Conservation (phyloP, 1,140 invertebrate species). For the Andrena cerasifolii region DNA sequence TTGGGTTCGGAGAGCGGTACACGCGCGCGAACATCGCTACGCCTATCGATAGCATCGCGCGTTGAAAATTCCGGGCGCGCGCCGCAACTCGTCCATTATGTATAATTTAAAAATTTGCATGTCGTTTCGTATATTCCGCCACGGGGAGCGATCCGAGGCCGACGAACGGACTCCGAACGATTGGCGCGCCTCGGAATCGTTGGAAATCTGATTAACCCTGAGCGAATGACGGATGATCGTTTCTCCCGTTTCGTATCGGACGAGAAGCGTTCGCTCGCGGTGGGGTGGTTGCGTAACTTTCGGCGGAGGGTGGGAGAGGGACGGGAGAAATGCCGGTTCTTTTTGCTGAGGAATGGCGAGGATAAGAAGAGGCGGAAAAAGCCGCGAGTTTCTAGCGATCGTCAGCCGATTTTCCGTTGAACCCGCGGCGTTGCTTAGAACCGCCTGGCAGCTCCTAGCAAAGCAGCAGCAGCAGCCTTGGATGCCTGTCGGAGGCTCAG, state of each 20-base stretch:
- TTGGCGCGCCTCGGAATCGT: background rate
- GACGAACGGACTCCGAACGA: background rate
- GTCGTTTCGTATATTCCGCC: slow-evolving; percentile 16
- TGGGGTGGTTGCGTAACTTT: background rate
- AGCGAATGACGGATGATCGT: slow-evolving; percentile 46
- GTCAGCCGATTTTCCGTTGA: slow-evolving; percentile 13
- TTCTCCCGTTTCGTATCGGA: slow-evolving; percentile 27
- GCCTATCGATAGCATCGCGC: slow-evolving; percentile 26
- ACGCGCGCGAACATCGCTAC: background rate
- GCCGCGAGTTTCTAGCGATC: slow-evolving; percentile 1
- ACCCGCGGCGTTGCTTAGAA: slow-evolving; percentile 25
- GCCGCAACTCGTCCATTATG: slow-evolving; percentile 34
- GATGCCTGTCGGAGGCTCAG: slow-evolving; percentile 19
- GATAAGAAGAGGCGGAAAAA: background rate
- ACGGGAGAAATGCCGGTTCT: background rate
- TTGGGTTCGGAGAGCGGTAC: slow-evolving; percentile 38
- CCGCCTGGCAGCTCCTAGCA: slow-evolving; percentile 3
- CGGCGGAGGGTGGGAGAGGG: too few relatives aligned
- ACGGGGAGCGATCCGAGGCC: slow-evolving; percentile 24
- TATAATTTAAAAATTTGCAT: slow-evolving; percentile 41
- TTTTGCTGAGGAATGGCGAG: too few relatives aligned
- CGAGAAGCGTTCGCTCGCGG: background rate
- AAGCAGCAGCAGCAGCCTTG: slow-evolving; percentile 13
- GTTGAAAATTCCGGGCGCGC: slow-evolving; percentile 36
- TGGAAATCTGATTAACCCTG: slow-evolving; percentile 30